Conservation (phyloP, 2,113 vertebrate genomes). For the Labeo catla region DNA sequence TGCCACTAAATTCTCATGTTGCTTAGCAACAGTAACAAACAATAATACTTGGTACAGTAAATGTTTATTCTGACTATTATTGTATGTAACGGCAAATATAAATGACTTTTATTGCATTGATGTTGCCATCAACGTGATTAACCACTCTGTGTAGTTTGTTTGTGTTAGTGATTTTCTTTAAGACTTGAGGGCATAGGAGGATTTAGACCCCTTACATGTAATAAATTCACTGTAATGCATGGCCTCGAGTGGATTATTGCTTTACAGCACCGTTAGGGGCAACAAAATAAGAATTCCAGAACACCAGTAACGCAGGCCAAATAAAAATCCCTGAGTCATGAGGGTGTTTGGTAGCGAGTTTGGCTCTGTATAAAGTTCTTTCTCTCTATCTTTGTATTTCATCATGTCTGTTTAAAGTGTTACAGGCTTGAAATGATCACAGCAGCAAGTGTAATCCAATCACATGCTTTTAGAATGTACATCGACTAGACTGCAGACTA, state of each 20-base stretch:
- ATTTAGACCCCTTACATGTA: neutral
- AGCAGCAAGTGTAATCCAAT: neutral
- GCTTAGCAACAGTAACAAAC: neutral
- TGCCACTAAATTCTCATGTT: neutral
- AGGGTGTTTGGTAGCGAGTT: neutral
- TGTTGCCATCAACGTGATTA: neutral
- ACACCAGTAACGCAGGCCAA: neutral
- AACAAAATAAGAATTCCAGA: neutral
- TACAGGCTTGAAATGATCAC: neutral
- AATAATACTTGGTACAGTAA: neutral
- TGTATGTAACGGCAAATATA: neutral
- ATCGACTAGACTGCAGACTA: neutral
- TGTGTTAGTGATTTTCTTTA: neutral
- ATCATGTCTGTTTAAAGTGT: neutral
- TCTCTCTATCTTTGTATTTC: neutral
- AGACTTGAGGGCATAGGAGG: neutral
- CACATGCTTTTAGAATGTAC: neutral
- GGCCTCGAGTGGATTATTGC: neutral
- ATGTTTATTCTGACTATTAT: neutral
- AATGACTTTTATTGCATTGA: neutral
- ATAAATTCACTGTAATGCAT: neutral
- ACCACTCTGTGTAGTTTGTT: neutral
- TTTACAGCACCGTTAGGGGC: neutral
- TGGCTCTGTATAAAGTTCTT: slow-evolving; percentile 2
- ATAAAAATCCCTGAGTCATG: neutral